Conservation (phyloP, 2,888 invertebrate genomes). For the Patella caerulea region DNA sequence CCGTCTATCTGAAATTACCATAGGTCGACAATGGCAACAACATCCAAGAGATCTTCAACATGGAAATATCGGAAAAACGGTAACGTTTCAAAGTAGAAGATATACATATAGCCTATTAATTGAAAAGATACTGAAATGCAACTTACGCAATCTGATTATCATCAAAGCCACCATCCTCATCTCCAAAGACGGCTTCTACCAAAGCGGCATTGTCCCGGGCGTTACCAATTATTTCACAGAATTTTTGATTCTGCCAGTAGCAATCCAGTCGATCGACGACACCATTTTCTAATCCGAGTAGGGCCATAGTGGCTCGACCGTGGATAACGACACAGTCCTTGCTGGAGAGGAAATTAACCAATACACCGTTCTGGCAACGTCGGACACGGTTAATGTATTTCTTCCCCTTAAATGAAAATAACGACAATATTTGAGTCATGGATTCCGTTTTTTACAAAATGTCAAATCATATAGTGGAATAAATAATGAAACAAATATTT, state of each 20-base stretch:
- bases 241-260: background rate
- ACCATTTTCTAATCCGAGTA: background rate
- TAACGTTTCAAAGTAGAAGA: too few relatives aligned
- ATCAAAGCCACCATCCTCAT: background rate
- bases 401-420: background rate
- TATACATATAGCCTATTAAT: background rate
- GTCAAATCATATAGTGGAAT: too few relatives aligned
- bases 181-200: background rate
- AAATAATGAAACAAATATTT: too few relatives aligned
- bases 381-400: background rate
- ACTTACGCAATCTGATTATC: slow-evolving; percentile 6
- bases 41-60: too few relatives aligned
- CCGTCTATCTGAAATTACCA: too few relatives aligned
- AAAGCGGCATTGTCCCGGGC: background rate
- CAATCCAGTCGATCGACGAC: background rate
- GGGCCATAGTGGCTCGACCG: background rate
- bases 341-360: background rate
- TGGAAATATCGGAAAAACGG: too few relatives aligned
- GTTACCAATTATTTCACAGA: background rate
- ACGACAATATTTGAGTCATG: background rate
- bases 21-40: too few relatives aligned
- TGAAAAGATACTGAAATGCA: background rate
- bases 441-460: too few relatives aligned
- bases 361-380: background rate
- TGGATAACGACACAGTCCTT: background rate